These are phyloP conservation scores for Xenentodon cancila DNA, from an alignment of 2,797 vertebrate genomes.

Conservation along the genomic window DNA sequence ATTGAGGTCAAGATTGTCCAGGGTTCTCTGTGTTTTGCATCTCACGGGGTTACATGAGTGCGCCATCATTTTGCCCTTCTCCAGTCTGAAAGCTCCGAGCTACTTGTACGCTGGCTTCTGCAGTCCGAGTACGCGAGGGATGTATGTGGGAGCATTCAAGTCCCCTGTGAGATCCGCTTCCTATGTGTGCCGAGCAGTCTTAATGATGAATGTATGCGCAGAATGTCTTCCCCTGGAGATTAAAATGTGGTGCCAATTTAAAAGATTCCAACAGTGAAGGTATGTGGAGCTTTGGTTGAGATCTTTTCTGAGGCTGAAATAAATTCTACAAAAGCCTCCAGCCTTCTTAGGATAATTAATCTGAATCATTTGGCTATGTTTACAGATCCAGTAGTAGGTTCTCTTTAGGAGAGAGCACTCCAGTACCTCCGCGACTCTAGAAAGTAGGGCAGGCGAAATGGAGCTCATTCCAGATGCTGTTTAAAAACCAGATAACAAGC, in stretches of 20 bases:
- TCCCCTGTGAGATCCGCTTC: slow-evolving; percentile 29
- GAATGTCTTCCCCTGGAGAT: slow-evolving; percentile 33
- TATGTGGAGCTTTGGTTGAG: neutral
- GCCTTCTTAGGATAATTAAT: slow-evolving; percentile 7
- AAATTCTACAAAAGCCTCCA: slow-evolving; percentile 14
- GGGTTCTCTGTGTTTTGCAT: slow-evolving; percentile 23
- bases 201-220: slow-evolving; percentile 50
- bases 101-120: slow-evolving; percentile 36
- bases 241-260: slow-evolving; percentile 39
- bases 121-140: slow-evolving; percentile 3
- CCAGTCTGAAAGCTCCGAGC: slow-evolving; percentile 34
- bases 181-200: slow-evolving; percentile 32
- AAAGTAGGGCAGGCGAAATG: slow-evolving; percentile 65
- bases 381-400: neutral
- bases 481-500: slow-evolving; percentile 56
- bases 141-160: slow-evolving; percentile 3
- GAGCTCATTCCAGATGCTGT: slow-evolving; percentile 52
- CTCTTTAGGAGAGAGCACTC: slow-evolving; percentile 12
- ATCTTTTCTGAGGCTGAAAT: slow-evolving; percentile 16
- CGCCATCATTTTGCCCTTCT: slow-evolving; percentile 30
- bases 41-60: slow-evolving; percentile 20
- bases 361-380: neutral
- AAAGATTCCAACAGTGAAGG: slow-evolving; percentile 9
- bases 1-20: slow-evolving; percentile 48
- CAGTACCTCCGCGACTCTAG: slow-evolving; percentile 10